These are phyloP conservation scores for Callimorpha dominula DNA, from an alignment of 2,888 invertebrate genomes.

Conservation along the genomic window DNA sequence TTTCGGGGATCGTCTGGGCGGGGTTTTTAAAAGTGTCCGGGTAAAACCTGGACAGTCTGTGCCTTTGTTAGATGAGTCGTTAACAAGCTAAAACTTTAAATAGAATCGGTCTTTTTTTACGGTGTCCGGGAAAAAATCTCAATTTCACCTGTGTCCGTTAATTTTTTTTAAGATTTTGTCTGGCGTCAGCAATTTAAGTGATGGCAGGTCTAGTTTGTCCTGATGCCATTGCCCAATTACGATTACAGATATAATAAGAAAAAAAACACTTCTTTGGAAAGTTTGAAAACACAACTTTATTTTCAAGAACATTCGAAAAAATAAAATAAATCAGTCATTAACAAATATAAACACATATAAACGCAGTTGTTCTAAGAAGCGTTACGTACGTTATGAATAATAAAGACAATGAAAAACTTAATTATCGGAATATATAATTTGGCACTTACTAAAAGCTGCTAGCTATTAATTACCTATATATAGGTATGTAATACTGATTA, in stretches of 20 bases:
- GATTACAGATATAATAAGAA: conserved; percentile 6
- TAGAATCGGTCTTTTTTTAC: no score
- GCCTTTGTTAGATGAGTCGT: no score
- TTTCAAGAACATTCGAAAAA: conserved; percentile 42
- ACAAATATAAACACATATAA: conserved; percentile 33
- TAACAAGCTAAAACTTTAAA: no score
- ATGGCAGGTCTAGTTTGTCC: no score
- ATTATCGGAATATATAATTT: conserved; percentile 29
- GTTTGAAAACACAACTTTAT: conserved; percentile 53
- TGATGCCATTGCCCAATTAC: no score
- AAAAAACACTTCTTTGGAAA: conserved; percentile 36
- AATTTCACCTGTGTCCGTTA: no score
- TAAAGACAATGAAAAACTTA: background rate
- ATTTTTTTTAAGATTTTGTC: no score
- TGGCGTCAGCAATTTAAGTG: no score
- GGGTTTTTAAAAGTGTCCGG: no score
- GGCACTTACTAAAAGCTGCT: conserved; percentile 36
- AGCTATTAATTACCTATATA: conserved; percentile 4
- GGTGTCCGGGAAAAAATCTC: no score
- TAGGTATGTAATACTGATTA: conserved; percentile 42
- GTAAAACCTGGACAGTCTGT: no score
- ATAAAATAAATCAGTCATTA: conserved; percentile 52
- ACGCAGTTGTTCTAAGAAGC: conserved; percentile 3
- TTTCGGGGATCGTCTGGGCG: no score
- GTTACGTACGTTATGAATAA: background rate